Conservation (phyloP, 2,797 vertebrate genomes). For the Rhadinocentrus ornatus region DNA sequence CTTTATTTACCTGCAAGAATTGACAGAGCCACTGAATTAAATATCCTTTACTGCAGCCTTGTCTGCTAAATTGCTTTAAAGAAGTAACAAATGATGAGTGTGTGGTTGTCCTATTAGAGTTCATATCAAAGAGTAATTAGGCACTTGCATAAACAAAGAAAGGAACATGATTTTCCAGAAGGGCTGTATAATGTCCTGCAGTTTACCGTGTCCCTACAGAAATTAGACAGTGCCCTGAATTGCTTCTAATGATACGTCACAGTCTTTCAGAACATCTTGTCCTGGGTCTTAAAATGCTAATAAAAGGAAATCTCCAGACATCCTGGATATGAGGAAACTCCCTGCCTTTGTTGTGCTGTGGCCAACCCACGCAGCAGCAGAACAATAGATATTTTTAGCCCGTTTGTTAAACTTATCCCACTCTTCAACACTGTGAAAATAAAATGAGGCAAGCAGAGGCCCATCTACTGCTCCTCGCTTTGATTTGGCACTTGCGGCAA, state of each 20-base stretch:
- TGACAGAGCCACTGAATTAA: not conserved
- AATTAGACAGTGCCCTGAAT: not conserved
- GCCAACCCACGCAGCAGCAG: conserved; percentile 58
- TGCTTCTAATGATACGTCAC: not conserved
- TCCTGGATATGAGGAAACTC: conserved; percentile 75
- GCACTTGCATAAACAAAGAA: not conserved
- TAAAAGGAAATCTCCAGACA: conserved; percentile 62
- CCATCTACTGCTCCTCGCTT: conserved; percentile 6
- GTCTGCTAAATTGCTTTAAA: not conserved
- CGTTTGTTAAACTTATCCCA: conserved; percentile 66
- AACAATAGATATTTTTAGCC: conserved; percentile 76
- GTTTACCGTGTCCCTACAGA: not conserved
- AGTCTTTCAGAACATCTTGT: conserved; percentile 51
- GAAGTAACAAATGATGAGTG: no score
- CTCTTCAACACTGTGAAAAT: conserved; percentile 31
- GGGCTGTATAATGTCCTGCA: not conserved
- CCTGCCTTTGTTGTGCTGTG: conserved; percentile 60
- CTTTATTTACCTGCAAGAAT: not conserved
- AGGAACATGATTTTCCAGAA: not conserved
- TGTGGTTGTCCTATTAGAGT: not conserved
- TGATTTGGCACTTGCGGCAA: conserved; percentile 35
- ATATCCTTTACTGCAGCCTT: not conserved
- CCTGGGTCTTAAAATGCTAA: conserved; percentile 33
- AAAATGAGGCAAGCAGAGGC: conserved; percentile 30
- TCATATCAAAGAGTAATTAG: not conserved